Evolutionary conservation across 2,113 vertebrate genomes (phyloP).

Genomic region (Toxostoma redivivum): DNA sequence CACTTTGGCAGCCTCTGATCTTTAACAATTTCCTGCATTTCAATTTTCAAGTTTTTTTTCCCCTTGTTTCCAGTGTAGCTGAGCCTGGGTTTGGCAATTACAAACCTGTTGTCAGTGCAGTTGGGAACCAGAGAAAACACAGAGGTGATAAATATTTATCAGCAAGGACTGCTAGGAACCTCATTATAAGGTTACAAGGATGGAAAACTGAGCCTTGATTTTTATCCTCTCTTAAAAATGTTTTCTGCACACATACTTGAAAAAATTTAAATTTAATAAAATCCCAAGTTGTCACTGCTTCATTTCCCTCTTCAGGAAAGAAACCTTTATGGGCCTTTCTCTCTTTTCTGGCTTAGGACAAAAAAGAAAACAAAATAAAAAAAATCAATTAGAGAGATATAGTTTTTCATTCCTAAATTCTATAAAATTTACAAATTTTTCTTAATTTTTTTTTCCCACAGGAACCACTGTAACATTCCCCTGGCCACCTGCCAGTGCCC

Average conservation of each 20-base stretch:
- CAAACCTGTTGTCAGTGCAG: conserved; percentile 20
- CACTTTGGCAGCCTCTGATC: background rate
- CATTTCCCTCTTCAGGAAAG: background rate
- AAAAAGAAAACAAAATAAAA: background rate
- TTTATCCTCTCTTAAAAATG: background rate
- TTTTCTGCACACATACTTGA: background rate
- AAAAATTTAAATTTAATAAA: background rate
- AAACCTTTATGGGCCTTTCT: background rate
- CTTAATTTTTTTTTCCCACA: background rate
- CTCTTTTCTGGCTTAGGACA: background rate
- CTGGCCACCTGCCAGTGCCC: background rate
- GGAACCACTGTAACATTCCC: background rate
- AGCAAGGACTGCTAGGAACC: background rate
- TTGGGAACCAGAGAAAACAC: background rate
- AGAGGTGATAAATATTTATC: conserved; percentile 36
- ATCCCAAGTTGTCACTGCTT: background rate
- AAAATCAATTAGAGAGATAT: rapidly evolving
- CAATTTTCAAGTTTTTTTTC: background rate
- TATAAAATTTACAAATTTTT: background rate
- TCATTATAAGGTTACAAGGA: background rate
- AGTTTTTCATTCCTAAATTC: background rate
- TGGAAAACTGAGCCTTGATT: conserved; percentile 16
- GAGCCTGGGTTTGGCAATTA: background rate
- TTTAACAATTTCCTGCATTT: background rate
- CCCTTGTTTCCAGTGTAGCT: background rate